Evolutionary conservation across 2,113 vertebrate genomes (phyloP).

Genomic region (Symphodus melops): DNA sequence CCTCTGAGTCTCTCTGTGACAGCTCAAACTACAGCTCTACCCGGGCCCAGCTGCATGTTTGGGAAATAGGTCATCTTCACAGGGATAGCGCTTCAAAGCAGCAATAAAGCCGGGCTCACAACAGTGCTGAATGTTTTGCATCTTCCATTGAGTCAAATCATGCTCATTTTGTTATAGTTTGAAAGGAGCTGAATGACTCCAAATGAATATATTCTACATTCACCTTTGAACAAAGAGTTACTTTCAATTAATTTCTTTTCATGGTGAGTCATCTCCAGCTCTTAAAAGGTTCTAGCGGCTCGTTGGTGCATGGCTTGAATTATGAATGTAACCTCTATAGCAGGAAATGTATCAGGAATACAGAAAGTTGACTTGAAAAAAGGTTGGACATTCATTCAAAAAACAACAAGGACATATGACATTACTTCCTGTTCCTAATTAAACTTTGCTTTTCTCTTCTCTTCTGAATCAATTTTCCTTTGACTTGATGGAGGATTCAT

Average conservation of each 20-base stretch:
- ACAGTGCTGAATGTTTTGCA: conserved; percentile 32
- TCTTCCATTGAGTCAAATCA: conserved; percentile 49
- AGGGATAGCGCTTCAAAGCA: conserved; percentile 65
- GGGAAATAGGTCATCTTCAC: conserved; percentile 72
- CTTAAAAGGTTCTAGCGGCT: conserved; percentile 50
- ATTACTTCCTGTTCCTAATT: conserved; percentile 39
- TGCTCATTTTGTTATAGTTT: conserved; percentile 37
- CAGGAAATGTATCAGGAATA: conserved; percentile 57
- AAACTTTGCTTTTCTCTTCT: conserved; percentile 25
- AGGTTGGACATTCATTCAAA: conserved; percentile 49
- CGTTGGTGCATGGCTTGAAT: conserved; percentile 58
- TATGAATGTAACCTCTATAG: conserved; percentile 60
- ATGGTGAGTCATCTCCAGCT: conserved; percentile 56
- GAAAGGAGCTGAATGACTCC: conserved; percentile 5
- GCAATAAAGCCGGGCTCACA: conserved; percentile 31
- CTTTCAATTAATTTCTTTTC: conserved; percentile 49
- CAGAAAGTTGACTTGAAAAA: conserved; percentile 58
- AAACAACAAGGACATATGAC: conserved; percentile 37
- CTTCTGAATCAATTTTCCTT: conserved; percentile 34
- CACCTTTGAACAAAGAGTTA: conserved; percentile 44
- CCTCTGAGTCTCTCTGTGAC: conserved; percentile 47
- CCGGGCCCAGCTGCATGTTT: conserved; percentile 43
- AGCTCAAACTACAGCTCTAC: conserved; percentile 49
- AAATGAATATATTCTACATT: conserved; percentile 34
- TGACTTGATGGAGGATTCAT: conserved; percentile 17